Conservation (phyloP, 2,797 vertebrate species). For the Cirrhinus molitorella region DNA sequence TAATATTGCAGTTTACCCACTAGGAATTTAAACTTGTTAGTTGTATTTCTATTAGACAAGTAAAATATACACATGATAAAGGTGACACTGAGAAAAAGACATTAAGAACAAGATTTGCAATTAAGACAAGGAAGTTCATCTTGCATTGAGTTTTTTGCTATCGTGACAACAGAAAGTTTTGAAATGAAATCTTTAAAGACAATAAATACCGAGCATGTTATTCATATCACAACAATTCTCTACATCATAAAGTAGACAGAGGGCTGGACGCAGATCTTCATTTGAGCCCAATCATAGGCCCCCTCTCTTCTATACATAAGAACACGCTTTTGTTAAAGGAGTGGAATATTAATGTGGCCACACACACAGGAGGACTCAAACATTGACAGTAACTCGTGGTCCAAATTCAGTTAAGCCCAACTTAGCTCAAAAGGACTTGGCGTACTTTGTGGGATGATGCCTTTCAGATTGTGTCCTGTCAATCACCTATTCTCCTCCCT, state of each 20-base stretch:
- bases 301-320: slow-evolving; percentile 23
- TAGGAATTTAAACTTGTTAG: slow-evolving; percentile 68
- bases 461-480: slow-evolving; percentile 7
- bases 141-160: slow-evolving; percentile 62
- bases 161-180: slow-evolving; percentile 52
- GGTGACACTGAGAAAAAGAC: slow-evolving; percentile 65
- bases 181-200: slow-evolving; percentile 71
- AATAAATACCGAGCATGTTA: slow-evolving; percentile 70
- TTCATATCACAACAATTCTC: slow-evolving; percentile 64
- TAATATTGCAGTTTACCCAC: slow-evolving; percentile 77
- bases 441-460: neutral
- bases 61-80: slow-evolving; percentile 70
- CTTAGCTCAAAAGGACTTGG: neutral
- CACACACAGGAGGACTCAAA: slow-evolving; percentile 18
- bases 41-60: slow-evolving; percentile 69
- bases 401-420: slow-evolving; percentile 7
- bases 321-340: slow-evolving; percentile 16
- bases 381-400: neutral
- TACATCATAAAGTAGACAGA: slow-evolving; percentile 59
- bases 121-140: slow-evolving; percentile 72
- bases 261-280: slow-evolving; percentile 20
- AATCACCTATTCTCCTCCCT: slow-evolving; percentile 1
- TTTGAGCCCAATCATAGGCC: slow-evolving; percentile 10
- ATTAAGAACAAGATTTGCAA: slow-evolving; percentile 64
- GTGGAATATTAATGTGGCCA: slow-evolving; percentile 19